Conservation (phyloP, 1,140 invertebrate species). For the Protaetia brevitarsis region DNA sequence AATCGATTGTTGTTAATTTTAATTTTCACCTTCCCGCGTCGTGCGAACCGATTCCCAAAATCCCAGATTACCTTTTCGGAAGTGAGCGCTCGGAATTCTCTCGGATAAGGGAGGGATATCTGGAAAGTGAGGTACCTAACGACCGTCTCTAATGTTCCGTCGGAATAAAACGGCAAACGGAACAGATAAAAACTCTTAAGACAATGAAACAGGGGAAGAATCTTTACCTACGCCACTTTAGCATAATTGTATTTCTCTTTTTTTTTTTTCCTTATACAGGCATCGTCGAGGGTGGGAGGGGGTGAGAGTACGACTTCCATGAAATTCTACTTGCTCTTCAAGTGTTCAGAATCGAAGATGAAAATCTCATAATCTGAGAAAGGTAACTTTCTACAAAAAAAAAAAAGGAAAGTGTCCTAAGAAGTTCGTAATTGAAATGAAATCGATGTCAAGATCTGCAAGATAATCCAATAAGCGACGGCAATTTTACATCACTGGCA, state of each 20-base stretch:
- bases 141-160: not conserved
- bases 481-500: too few species aligned
- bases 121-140: not conserved
- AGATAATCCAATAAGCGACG: too few species aligned
- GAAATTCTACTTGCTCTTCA: too few species aligned
- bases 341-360: too few species aligned
- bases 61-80: constrained; percentile 3
- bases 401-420: too few species aligned
- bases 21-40: not conserved
- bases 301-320: too few species aligned
- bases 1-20: constrained; percentile 13
- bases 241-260: not conserved
- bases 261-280: not conserved
- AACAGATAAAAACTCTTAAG: constrained; percentile 10
- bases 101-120: not conserved
- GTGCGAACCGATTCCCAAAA: not conserved
- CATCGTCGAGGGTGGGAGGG: not conserved
- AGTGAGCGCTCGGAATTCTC: not conserved
- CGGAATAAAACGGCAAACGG: not conserved
- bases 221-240: not conserved
- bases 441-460: too few species aligned
- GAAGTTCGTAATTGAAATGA: too few species aligned
- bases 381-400: too few species aligned
- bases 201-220: constrained; percentile 3
- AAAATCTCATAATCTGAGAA: too few species aligned